Base-by-base conservation (phyloP, 2,113 vertebrate species). In the Rhabdomys dilectus region DNA sequence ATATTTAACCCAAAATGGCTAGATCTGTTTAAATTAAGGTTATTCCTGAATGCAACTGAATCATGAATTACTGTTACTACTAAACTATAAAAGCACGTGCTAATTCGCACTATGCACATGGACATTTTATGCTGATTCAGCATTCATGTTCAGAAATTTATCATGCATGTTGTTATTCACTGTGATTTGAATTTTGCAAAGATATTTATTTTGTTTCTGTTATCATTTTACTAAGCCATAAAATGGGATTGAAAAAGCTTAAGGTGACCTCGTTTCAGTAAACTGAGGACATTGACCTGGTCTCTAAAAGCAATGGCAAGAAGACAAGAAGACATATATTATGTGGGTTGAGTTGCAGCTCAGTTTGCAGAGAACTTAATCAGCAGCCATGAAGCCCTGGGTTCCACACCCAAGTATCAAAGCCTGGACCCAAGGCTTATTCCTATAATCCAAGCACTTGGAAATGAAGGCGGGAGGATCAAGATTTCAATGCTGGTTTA, bases 51-150 rank as follows among this genome's bases (percentile, higher is more conserved):
- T 10, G 39, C 77, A 64, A 62, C 1, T 39, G 72, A 94, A 91
- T 62, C 68, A 36, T 53, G 16, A 90, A 21, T 58, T 87, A 64
- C 4, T 2, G 76, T 92, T 91, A 68, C 86, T 87, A 51, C 73
- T 81, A 94, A 84, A 72, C 0, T 84, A 3, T 75, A 72, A 68
- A 95, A 89, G 77, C 29, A n/a, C 62, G 34, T 89, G 94, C 95
- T 91, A 60, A 3, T 58, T 96, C 22, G 66, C 64, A 62, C 0
- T 39, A 31, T 5, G 26, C 76, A 29, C 68, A 88, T 84, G n/a
- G 51, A 39, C 24, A 26, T 86, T 92, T 93, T 68, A 39, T 82
- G 31, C 16, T 86, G 39, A 85, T 88, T 82, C 34, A 6, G 39
- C 53, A 94, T 17, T 77, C 45, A 86, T 45, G n/a, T 85, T 81